phyloP scores from a whole-genome alignment of 1,140 invertebrate species.

The Venturia canescens region DNA sequence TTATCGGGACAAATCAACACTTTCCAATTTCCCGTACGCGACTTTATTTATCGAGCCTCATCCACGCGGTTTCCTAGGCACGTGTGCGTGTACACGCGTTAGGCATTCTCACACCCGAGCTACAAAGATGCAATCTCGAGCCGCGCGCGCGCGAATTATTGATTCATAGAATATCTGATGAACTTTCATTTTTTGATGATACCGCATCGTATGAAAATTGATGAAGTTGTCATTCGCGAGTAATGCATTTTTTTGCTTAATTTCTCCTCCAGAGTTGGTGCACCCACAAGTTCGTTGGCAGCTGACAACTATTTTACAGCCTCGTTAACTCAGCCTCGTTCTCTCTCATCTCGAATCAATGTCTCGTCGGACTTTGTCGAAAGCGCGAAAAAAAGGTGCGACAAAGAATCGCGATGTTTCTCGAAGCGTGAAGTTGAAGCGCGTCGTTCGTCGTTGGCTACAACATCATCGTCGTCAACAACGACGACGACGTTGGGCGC shows the following conservation, averaged over 20 bases:
- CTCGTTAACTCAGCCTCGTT: neutral
- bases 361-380: neutral
- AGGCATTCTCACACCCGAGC: neutral
- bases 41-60: conserved; percentile 12
- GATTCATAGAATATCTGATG: too few species aligned
- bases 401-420: conserved; percentile 11
- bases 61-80: neutral
- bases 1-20: conserved; percentile 14
- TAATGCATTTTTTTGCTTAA: too few species aligned
- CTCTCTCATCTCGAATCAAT: neutral
- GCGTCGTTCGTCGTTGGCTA: conserved; percentile 18
- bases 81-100: neutral
- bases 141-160: neutral
- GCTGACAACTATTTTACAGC: too few species aligned
- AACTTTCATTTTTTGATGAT: too few species aligned
- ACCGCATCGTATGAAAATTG: too few species aligned
- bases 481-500: conserved; percentile 6
- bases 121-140: neutral
- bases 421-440: conserved; percentile 13
- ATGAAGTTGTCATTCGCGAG: too few species aligned
- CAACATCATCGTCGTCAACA: neutral
- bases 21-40: neutral
- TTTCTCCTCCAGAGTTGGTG: too few species aligned
- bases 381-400: neutral
- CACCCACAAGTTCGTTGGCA: too few species aligned